Base-by-base conservation (phyloP, 2,888 invertebrate genomes). In the Myathropa florea region DNA sequence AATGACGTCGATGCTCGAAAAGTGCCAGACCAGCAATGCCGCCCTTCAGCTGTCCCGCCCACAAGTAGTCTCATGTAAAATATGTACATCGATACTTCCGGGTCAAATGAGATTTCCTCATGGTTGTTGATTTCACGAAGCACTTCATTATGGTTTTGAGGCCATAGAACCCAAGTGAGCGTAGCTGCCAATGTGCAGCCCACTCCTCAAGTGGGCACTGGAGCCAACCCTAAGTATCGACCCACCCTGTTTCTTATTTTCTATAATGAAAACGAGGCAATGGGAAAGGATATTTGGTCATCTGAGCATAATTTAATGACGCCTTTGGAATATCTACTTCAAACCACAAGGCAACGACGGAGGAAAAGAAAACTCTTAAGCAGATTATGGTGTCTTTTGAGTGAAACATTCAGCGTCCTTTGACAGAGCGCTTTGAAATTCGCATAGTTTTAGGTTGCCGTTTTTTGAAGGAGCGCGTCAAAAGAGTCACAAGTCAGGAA, bases 1-100 rank as follows among this genome's bases (percentile, higher is more conserved):
- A 61, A 67, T 72, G 60, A 61, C 67, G 72, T 60, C 67, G 14
- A 73, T 70, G 70, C 68, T 83, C 70, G 10, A 70, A 79, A 80
- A 75, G 64, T 71, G 63, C 73, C 75, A 65, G 65, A 65, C 39
- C 75, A 80, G 60, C 64, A 64, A 12, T 33, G 23, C 39, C 12
- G 64, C 21, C 14, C 23, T 55, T 39, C 23, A 12, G 26, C 4
- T 26, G 12, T 12, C 63, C 26, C 33, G 23, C 73, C 68, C 23
- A 63, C 67, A 21, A 30, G 6, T 10, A 9, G 26, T 39, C 61
- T 21, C 18, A 30, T 72, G 46, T 60, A 61, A 61, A 68, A 68
- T 33, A 28, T 36, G 28, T 21, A 46, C 72, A n/a, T 53, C 28
- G 7, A 53, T 18, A 76, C 65, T 67, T 76, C 65, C 65, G 57